These are phyloP conservation scores for Xylophagus ater DNA, from an alignment of 2,888 invertebrate species.

Conservation along the genomic window DNA sequence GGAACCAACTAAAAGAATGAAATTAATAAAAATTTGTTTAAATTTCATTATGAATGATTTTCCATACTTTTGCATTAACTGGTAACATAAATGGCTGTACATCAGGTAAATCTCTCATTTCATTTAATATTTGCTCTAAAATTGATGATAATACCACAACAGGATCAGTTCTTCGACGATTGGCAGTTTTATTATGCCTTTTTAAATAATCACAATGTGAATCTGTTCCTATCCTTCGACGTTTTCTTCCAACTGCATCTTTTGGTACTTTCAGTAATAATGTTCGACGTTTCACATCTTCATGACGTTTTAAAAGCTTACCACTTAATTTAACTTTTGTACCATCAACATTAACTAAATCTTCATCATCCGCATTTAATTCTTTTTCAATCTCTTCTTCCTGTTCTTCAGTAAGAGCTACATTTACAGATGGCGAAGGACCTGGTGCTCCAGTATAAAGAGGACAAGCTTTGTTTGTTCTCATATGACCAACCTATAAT, in stretches of 20 bases:
- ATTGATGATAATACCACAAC: conserved; percentile 88
- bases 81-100: conserved; percentile 89
- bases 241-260: conserved; percentile 54
- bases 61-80: conserved; percentile 72
- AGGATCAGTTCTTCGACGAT: conserved; percentile 89
- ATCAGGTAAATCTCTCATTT: conserved; percentile 84
- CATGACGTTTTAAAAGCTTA: conserved; percentile 77
- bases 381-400: conserved; percentile 72
- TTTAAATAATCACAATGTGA: conserved; percentile 85
- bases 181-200: conserved; percentile 68
- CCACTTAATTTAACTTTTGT: conserved; percentile 86
- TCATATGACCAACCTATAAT: conserved; percentile 38
- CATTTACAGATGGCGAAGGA: conserved; percentile 50
- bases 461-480: conserved; percentile 97
- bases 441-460: conserved; percentile 63
- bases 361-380: conserved; percentile 67
- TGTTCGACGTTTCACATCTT: conserved; percentile 73
- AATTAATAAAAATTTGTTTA: conserved; percentile 4
- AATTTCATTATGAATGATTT: not conserved
- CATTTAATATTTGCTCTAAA: conserved; percentile 81
- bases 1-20: conserved; percentile 52
- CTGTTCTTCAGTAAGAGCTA: conserved; percentile 68
- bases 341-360: conserved; percentile 86
- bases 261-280: conserved; percentile 68
- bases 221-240: conserved; percentile 52